Evolutionary conservation across 2,888 invertebrate species (phyloP).

Genomic region (Morpho deidamia): DNA sequence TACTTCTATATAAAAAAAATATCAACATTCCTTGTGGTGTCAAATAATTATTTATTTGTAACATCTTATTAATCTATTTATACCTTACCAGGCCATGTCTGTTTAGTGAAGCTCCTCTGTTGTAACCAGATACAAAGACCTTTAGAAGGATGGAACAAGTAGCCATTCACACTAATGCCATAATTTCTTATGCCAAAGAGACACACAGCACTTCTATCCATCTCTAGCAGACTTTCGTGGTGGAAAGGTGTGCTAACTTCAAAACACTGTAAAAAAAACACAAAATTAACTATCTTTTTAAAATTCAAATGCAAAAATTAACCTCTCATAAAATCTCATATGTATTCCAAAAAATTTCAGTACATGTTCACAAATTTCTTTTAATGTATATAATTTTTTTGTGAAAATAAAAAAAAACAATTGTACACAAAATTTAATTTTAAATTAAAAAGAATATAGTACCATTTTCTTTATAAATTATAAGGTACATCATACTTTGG

Average conservation of each 20-base stretch:
- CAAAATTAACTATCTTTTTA: neutral
- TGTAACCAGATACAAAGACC: conserved; percentile 96
- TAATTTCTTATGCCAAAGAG: conserved; percentile 96
- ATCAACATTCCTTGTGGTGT: no score
- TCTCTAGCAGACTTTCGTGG: conserved; percentile 80
- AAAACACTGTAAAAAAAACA: conserved; percentile 81
- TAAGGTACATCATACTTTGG: no score
- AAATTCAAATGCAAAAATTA: neutral
- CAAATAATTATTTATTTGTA: neutral
- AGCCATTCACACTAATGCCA: conserved; percentile 97
- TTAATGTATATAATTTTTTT: no score
- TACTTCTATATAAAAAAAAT: no score
- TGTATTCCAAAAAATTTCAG: neutral
- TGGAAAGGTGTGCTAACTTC: conserved; percentile 86
- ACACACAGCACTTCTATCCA: conserved; percentile 96
- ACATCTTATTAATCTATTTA: neutral
- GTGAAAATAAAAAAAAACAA: no score
- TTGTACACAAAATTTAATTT: no score
- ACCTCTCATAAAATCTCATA: neutral
- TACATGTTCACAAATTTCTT: no score
- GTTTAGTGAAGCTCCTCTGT: conserved; percentile 92
- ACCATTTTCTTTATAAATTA: no score
- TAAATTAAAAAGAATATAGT: no score
- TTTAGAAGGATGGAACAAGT: conserved; percentile 89
- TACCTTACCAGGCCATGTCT: conserved; percentile 91